These are phyloP conservation scores for Acanthurus tractus DNA, from an alignment of 2,797 vertebrate genomes.

Conservation along the genomic window DNA sequence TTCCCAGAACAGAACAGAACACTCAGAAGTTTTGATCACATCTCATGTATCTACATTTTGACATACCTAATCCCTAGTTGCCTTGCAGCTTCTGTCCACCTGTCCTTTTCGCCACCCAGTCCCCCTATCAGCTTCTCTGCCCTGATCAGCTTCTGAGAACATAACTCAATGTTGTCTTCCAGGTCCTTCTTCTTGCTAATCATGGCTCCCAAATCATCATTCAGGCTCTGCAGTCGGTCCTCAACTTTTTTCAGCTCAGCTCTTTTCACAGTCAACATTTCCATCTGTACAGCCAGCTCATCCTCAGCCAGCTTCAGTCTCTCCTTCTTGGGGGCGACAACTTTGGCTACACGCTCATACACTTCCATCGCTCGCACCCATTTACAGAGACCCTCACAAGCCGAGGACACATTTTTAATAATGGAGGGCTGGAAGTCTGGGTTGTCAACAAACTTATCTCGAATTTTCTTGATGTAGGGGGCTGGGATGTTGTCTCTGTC, in stretches of 20 bases:
- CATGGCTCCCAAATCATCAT: conserved; percentile 89
- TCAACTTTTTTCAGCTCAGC: conserved; percentile 90
- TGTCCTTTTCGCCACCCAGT: conserved; percentile 94
- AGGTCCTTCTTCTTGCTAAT: conserved; percentile 87
- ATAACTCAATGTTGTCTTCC: conserved; percentile 91
- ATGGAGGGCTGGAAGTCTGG: conserved; percentile 91
- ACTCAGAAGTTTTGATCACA: too few relatives aligned
- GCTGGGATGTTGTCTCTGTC: conserved; percentile 93
- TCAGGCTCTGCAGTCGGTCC: conserved; percentile 89
- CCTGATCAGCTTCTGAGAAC: conserved; percentile 91
- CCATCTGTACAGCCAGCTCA: conserved; percentile 87
- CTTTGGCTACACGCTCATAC: conserved; percentile 92
- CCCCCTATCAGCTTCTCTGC: conserved; percentile 94
- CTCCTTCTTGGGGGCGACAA: conserved; percentile 92
- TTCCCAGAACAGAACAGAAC: too few relatives aligned
- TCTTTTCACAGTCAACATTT: conserved; percentile 88
- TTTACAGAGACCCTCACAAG: conserved; percentile 95
- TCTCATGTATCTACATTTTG: neutral
- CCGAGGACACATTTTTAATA: conserved; percentile 94
- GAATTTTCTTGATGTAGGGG: conserved; percentile 90
- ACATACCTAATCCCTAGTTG: conserved; percentile 81
- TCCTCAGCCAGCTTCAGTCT: conserved; percentile 87
- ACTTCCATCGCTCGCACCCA: conserved; percentile 96
- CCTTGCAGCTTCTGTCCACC: conserved; percentile 92
- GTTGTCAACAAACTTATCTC: conserved; percentile 91